phyloP scores from a whole-genome alignment of 2,113 vertebrate species.

The Hymenochirus boettgeri region DNA sequence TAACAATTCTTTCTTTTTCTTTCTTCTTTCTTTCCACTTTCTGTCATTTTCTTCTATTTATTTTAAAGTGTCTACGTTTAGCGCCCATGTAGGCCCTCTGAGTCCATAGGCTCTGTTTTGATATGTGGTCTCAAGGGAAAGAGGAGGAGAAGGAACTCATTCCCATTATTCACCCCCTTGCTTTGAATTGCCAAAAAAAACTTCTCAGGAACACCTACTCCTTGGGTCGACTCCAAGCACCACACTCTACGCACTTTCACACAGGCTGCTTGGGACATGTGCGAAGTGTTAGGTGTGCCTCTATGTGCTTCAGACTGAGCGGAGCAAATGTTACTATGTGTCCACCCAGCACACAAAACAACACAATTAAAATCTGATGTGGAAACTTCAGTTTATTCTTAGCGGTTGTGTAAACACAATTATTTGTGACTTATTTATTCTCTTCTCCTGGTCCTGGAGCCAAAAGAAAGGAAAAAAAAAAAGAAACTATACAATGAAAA shows the following conservation, averaged over 20 bases:
- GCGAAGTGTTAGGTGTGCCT: slow-evolving; percentile 87
- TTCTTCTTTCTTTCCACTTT: slow-evolving; percentile 49
- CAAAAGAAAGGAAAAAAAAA: too few species aligned
- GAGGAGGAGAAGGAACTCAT: slow-evolving; percentile 61
- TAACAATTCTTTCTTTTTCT: slow-evolving; percentile 55
- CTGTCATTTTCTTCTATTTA: slow-evolving; percentile 70
- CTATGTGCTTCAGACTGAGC: slow-evolving; percentile 75
- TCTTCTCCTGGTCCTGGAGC: too few species aligned
- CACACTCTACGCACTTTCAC: slow-evolving; percentile 71
- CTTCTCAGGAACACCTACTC: slow-evolving; percentile 88
- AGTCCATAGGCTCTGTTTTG: slow-evolving; percentile 66
- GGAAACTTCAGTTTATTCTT: background rate
- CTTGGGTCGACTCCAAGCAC: slow-evolving; percentile 78
- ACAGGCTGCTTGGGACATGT: slow-evolving; percentile 74
- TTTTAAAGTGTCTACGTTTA: slow-evolving; percentile 76
- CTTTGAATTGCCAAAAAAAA: slow-evolving; percentile 67
- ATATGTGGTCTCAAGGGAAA: slow-evolving; percentile 60
- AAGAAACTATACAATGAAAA: too few species aligned
- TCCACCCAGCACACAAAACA: background rate
- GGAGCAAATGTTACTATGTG: slow-evolving; percentile 82
- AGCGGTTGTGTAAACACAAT: background rate
- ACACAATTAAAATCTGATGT: background rate
- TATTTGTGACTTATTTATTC: background rate
- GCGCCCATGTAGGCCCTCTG: slow-evolving; percentile 65
- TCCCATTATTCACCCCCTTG: slow-evolving; percentile 72